Base-by-base conservation (phyloP, 2,113 vertebrate genomes). In the Datnioides undecimradiatus region DNA sequence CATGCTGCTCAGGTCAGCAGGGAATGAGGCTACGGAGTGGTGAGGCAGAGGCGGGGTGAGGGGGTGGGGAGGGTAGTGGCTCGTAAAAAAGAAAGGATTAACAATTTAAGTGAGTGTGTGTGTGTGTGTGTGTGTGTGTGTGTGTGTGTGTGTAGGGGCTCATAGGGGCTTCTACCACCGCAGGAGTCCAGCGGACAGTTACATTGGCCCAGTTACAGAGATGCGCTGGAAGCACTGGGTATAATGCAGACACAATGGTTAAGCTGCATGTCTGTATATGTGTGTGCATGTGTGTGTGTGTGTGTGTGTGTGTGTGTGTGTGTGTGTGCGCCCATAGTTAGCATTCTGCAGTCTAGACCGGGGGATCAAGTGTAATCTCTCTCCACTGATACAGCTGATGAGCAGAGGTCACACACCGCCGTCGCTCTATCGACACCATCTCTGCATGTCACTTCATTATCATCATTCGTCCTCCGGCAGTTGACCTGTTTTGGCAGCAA, bases 321-420 rank as follows among this genome's bases (percentile, higher is more conserved):
- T 66, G 43, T 76, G 73, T 62, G 71, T 64, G 68, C 31, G 58
- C 54, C 72, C 65, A 79, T 72, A 82, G 91, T 88, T 83, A 69
- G 83, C 71, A 76, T 51, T 79, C 65, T 79, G 48, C 76, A 79
- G 74, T 85, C 82, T 91, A 84, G 73, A 90, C 88, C 74, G 54
- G 34, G 46, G 90, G 90, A 89, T 90, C 78, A 91, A 83, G 68
- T 71, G 60, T 90, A 93, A 92, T 90, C 91, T 86, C 86, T 63
- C 73, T 71, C 48, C 81, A 84, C 79, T 82, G 90, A 90, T 90
- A 92, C 76, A 79, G 83, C 84, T 89, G 87, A 93, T 90, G 87
- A 83, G 70, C 71, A 34, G 66, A 76, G 84, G 84, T 87, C 80
- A 79, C 48, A 86, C 71, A 77, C 52, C 62, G 54, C 75, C 43